Base-by-base conservation (phyloP, 2,113 vertebrate genomes). In the Dipodomys ordii region DNA sequence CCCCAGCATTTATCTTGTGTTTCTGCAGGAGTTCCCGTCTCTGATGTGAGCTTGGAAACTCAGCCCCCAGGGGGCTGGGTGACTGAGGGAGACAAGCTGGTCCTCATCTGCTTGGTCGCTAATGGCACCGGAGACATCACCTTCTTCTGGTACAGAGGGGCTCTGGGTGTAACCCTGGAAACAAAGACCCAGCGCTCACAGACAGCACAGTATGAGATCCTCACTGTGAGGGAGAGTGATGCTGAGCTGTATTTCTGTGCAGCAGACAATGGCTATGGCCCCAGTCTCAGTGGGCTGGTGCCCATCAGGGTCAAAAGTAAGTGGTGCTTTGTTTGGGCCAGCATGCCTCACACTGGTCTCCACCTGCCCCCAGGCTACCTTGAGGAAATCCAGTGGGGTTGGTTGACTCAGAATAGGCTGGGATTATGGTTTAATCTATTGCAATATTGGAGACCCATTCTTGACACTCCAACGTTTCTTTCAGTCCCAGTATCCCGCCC, bases 91-190 rank as follows among this genome's bases (percentile, higher is more conserved):
- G 27, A 94, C 65, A 97, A 71, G 67, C 49, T 97, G 88, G 65
- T 91, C 15, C 32, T 97, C 22, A 6, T 85, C 46, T 97, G 96
- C 44, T 65, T 78, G 0, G 96, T 35, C 3, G 35, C 69, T 53
- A 30, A 4, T 3, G 96, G 85, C n/a, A 97, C 92, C 2, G 96
- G 96, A 44, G 2, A 87, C 19, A 91, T 97, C 78, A 87, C 83
- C 18, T 97, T 96, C 74, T 2, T n/a, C 80, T 97, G 96, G 96
- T 96, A 94, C 88, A 95, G 72, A 89, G 96, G 95, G 18, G 0
- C 11, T 44, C 25, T 19, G 80, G 92, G 95, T 11, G 27, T 68
- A 18, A 65, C 32, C 9, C 86, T 97, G 91, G 78, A 62, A 69
- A 74, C 20, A 3, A 95, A 89, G 91, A 96, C 68, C 4, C 92